phyloP scores from a whole-genome alignment of 2,888 invertebrate genomes.

The Drosophila demipolita region DNA sequence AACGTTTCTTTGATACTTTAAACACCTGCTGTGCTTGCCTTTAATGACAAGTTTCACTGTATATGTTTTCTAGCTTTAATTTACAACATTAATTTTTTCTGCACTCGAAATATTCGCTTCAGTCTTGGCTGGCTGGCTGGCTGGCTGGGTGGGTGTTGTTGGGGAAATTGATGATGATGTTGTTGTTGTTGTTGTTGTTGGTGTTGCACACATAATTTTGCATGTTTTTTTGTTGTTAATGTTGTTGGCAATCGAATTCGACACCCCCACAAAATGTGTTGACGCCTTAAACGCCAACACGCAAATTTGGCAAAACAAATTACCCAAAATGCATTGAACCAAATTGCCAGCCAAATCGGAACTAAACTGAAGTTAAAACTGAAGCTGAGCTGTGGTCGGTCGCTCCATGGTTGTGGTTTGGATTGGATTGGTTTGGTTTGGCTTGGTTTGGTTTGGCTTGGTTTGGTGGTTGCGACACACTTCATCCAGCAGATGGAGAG shows the following conservation, averaged over 20 bases:
- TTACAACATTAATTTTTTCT: conserved; percentile 40
- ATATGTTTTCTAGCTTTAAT: conserved; percentile 6
- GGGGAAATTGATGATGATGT: conserved; percentile 7
- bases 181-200: conserved; percentile 9
- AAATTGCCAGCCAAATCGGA: conserved; percentile 63
- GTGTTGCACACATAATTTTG: conserved; percentile 28
- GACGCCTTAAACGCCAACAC: conserved; percentile 70
- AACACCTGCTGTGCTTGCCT: not conserved
- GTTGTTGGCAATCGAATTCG: conserved; percentile 39
- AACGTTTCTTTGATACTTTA: not conserved
- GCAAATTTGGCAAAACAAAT: conserved; percentile 74
- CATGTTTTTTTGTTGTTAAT: conserved; percentile 27
- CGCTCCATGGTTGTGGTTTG: not conserved
- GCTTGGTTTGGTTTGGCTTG: not conserved
- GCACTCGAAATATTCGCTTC: conserved; percentile 19
- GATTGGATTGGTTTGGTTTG: not conserved
- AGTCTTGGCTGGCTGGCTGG: conserved; percentile 2
- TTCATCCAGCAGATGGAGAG: conserved; percentile 9
- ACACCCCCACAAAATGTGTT: conserved; percentile 63
- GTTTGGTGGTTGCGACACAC: conserved; percentile 10
- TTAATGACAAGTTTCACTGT: conserved; percentile 12
- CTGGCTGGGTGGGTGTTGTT: conserved; percentile 26
- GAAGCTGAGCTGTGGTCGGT: not conserved
- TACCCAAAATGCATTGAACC: conserved; percentile 62
- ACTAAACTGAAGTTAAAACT: conserved; percentile 7